Evolutionary conservation across 2,888 invertebrate genomes (phyloP).

Genomic region (Lasioglossum leucozonium): DNA sequence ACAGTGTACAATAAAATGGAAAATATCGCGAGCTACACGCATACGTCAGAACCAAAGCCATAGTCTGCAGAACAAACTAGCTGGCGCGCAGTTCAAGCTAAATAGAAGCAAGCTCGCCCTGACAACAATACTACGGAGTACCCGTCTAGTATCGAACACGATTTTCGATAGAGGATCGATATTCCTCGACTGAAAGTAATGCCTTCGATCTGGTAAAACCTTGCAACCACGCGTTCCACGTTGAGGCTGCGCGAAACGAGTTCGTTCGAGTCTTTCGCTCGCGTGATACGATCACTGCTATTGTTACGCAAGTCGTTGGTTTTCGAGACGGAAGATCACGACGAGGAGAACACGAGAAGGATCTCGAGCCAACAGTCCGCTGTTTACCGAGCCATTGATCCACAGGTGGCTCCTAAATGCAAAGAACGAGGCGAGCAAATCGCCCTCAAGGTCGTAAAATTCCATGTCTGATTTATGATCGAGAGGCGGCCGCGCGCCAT

Average conservation of each 20-base stretch:
- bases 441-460: slow-evolving; percentile 26
- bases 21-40: neutral
- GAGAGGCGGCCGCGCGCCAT: neutral
- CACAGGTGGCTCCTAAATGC: slow-evolving; percentile 67
- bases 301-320: neutral
- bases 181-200: slow-evolving; percentile 3
- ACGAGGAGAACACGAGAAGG: neutral
- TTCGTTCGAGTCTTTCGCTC: neutral
- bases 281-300: neutral
- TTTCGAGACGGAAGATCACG: neutral
- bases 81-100: neutral
- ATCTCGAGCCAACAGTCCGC: slow-evolving; percentile 14
- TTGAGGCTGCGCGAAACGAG: neutral
- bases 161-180: neutral
- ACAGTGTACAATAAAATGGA: neutral
- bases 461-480: neutral
- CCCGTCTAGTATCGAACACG: neutral
- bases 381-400: slow-evolving; percentile 52
- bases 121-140: neutral
- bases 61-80: neutral
- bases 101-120: neutral
- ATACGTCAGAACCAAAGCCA: neutral
- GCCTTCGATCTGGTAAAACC: neutral
- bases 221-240: too few species aligned
- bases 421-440: slow-evolving; percentile 26